These are phyloP conservation scores for Heteromurus nitidus DNA, from an alignment of 2,888 invertebrate genomes.

Conservation along the genomic window DNA sequence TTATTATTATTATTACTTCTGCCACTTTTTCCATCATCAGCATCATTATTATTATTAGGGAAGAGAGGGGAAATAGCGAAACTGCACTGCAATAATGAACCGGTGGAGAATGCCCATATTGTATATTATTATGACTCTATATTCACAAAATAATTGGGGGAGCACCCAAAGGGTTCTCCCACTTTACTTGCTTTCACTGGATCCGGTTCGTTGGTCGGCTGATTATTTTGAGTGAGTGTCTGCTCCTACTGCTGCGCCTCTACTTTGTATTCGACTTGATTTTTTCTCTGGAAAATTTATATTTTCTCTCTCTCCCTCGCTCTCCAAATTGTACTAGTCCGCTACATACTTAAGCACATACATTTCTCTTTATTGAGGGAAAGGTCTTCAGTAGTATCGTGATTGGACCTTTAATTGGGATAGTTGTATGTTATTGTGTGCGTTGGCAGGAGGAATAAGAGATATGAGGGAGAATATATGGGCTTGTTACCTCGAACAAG, in stretches of 20 bases:
- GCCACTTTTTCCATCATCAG: slow-evolving; percentile 58
- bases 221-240: slow-evolving; percentile 60
- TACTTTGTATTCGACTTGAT: slow-evolving; percentile 47
- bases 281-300: slow-evolving; percentile 36
- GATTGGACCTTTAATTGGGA: slow-evolving; percentile 26
- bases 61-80: slow-evolving; percentile 48
- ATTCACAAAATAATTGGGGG: slow-evolving; percentile 57
- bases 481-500: slow-evolving; percentile 12
- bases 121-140: slow-evolving; percentile 45
- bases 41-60: slow-evolving; percentile 58
- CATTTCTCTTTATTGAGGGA: slow-evolving; percentile 10
- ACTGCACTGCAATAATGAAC: slow-evolving; percentile 60
- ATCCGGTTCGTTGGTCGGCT: slow-evolving; percentile 41
- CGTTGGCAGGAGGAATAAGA: not conserved
- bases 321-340: not conserved
- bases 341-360: not conserved
- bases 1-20: slow-evolving; percentile 60
- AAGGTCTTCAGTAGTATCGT: slow-evolving; percentile 3
- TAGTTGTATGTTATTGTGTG: slow-evolving; percentile 20
- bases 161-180: slow-evolving; percentile 61
- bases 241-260: slow-evolving; percentile 12
- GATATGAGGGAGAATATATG: slow-evolving; percentile 1
- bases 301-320: slow-evolving; percentile 15
- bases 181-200: slow-evolving; percentile 60
- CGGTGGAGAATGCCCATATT: slow-evolving; percentile 48